A percentile compares a stretch with the other conserved stretches of the same genome.
Conservation (phyloP, 2,113 vertebrate species). For the Stegostoma tigrinum region DNA sequence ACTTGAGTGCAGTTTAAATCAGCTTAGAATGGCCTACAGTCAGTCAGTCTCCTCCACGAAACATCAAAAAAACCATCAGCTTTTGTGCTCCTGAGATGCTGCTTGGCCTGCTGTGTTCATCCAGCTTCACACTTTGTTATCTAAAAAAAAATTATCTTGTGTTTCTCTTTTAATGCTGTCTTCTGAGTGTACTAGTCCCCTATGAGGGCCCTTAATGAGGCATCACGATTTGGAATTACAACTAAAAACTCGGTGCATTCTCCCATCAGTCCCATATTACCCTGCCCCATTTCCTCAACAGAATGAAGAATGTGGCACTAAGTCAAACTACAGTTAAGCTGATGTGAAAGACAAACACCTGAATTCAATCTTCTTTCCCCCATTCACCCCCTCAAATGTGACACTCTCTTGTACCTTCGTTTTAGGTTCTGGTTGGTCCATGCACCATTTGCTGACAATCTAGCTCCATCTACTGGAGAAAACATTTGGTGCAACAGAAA, state of each 20-base stretch:
- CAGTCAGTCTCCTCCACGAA: background rate
- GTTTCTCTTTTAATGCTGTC: background rate
- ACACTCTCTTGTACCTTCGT: background rate
- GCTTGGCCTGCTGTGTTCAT: too few species aligned
- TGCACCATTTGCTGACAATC: background rate
- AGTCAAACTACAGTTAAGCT: background rate
- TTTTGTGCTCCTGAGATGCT: too few species aligned
- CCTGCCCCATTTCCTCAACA: background rate
- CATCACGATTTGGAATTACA: background rate
- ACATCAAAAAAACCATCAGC: too few species aligned
- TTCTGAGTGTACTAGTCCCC: too few species aligned
- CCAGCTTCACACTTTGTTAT: too few species aligned
- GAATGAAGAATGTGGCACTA: background rate
- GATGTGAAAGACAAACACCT: background rate
- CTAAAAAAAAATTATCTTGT: background rate
- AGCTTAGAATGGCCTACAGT: background rate
- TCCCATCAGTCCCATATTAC: background rate
- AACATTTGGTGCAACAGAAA: background rate
- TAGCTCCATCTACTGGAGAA: background rate
- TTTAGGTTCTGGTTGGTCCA: background rate
- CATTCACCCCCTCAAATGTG: background rate
- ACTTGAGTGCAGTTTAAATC: background rate
- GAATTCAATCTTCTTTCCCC: background rate
- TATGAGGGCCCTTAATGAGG: background rate
- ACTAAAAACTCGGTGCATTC: background rate